Conservation (phyloP, 2,113 vertebrate species). For the Apodemus sylvaticus region DNA sequence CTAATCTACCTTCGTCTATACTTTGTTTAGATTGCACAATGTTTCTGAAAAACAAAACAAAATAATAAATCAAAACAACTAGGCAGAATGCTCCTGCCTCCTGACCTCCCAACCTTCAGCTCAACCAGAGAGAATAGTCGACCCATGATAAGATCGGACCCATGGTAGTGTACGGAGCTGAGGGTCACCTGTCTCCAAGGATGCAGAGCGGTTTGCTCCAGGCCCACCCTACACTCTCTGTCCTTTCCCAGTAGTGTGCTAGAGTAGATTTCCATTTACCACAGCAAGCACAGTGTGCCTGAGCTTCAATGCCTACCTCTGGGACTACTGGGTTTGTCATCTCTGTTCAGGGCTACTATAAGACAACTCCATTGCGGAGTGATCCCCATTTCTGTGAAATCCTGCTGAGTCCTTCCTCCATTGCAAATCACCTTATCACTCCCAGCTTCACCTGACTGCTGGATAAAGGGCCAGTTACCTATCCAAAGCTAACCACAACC, state of each 20-base stretch:
- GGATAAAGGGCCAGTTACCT: neutral
- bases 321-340: neutral
- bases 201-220: neutral
- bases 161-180: neutral
- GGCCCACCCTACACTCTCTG: neutral
- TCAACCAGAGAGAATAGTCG: neutral
- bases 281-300: no score
- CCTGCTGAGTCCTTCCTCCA: neutral
- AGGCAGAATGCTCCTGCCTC: neutral
- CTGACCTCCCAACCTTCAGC: neutral
- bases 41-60: neutral
- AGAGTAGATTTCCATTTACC: neutral
- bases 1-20: neutral
- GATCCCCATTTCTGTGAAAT: neutral
- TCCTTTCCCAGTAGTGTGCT: accelerated
- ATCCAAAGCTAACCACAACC: neutral
- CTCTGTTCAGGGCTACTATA: neutral
- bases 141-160: neutral
- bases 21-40: neutral
- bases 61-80: neutral
- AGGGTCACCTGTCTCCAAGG: neutral
- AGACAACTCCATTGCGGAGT: neutral
- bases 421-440: no score
- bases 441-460: neutral
- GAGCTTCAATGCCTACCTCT: neutral